A percentile compares a stretch with the other conserved stretches of the same genome.
Conservation (phyloP, 2,888 invertebrate genomes). For the Proisotoma minuta region DNA sequence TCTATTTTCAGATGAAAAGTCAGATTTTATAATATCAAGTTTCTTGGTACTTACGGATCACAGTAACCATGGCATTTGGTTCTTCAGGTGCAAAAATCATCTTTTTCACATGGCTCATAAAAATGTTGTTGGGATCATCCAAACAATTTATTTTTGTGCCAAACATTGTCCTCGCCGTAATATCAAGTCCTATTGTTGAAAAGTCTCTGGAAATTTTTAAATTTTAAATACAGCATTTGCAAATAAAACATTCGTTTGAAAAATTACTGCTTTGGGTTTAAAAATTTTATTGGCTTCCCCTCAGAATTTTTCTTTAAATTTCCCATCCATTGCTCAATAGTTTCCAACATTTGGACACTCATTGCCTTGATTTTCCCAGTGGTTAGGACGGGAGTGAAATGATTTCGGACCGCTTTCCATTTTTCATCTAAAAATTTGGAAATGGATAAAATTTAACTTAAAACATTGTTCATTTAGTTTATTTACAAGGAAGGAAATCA, state of each 20-base stretch:
- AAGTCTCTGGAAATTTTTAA: conserved; percentile 17
- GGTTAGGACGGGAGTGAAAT: conserved; percentile 24
- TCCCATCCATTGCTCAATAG: conserved; percentile 15
- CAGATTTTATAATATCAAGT: too few relatives aligned
- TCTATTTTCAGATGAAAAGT: too few relatives aligned
- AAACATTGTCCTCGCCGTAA: conserved; percentile 33
- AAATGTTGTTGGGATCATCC: conserved; percentile 28
- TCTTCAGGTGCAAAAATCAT: neutral
- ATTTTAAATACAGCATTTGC: neutral
- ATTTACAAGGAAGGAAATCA: conserved; percentile 30
- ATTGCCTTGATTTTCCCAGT: conserved; percentile 35
- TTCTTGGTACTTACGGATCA: neutral
- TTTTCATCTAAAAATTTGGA: conserved; percentile 20
- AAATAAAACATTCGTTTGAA: neutral
- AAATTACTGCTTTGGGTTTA: neutral
- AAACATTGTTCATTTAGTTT: neutral
- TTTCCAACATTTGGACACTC: conserved; percentile 34
- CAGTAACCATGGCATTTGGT: neutral
- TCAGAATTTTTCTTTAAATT: neutral
- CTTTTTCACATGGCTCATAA: conserved; percentile 14
- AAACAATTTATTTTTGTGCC: conserved; percentile 31
- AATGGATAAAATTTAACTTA: neutral
- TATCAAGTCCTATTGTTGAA: conserved; percentile 27
- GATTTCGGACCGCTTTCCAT: conserved; percentile 33
- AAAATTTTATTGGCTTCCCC: neutral